Conservation (phyloP, 2,797 vertebrate species). For the Neoniphon sammara region DNA sequence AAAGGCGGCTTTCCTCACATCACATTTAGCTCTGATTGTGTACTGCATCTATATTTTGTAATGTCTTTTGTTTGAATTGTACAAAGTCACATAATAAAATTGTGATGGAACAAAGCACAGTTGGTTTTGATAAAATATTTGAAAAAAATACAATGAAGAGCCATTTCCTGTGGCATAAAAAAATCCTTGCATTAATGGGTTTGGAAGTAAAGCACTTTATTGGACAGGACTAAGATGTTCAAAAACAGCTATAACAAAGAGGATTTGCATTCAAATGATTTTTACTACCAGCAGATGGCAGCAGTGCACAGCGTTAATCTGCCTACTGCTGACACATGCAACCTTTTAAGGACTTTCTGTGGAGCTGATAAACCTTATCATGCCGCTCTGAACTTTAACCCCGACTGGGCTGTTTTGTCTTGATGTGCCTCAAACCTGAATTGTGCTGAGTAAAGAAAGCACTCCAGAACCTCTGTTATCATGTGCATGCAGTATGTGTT, state of each 20-base stretch:
- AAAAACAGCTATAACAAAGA: background rate
- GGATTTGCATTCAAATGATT: background rate
- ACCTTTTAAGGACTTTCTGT: background rate
- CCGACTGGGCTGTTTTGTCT: background rate
- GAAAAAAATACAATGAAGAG: background rate
- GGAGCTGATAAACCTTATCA: conserved; percentile 18
- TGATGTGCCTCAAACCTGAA: conserved; percentile 8
- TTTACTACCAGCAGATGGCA: conserved; percentile 58
- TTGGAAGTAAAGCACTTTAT: too few species aligned
- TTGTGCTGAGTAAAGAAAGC: background rate
- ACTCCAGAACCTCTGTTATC: background rate
- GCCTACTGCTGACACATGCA: background rate
- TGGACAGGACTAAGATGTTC: too few species aligned
- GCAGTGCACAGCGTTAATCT: background rate
- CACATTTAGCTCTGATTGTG: conserved; percentile 90
- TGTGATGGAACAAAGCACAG: conserved; percentile 71
- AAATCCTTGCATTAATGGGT: too few species aligned
- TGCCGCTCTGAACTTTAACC: conserved; percentile 29
- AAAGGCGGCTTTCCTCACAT: conserved; percentile 72
- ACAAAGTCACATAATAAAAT: conserved; percentile 83
- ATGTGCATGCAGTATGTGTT: background rate
- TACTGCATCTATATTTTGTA: conserved; percentile 87
- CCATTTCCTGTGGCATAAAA: too few species aligned
- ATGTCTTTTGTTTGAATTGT: conserved; percentile 75
- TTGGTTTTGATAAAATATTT: background rate